These are phyloP conservation scores for Phalacrocorax pelagicus DNA, from an alignment of 2,113 vertebrate species.

Conservation along the genomic window DNA sequence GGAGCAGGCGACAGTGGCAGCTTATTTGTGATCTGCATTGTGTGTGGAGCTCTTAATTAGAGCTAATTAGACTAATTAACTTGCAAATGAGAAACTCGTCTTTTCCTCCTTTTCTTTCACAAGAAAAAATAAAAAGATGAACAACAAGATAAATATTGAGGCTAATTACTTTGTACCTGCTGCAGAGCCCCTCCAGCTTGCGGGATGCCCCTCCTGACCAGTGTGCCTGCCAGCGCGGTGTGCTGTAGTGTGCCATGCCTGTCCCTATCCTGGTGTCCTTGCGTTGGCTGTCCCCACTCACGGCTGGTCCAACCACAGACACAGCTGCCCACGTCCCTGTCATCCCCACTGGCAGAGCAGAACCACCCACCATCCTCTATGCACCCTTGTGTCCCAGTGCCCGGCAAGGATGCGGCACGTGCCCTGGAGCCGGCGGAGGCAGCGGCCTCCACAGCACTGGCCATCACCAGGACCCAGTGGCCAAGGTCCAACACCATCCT, in stretches of 20 bases:
- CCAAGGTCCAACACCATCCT: background rate
- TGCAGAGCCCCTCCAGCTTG: background rate
- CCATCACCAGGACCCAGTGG: background rate
- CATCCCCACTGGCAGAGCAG: rapidly evolving
- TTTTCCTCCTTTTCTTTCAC: constrained; percentile 29
- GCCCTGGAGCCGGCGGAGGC: rapidly evolving
- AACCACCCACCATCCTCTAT: rapidly evolving
- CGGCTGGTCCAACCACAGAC: background rate
- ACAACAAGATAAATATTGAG: constrained; percentile 73
- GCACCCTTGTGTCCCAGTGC: rapidly evolving
- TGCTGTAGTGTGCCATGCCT: background rate
- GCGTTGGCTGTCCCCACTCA: rapidly evolving
- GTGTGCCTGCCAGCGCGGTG: rapidly evolving
- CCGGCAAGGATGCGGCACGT: rapidly evolving
- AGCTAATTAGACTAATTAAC: constrained; percentile 88
- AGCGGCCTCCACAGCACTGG: rapidly evolving
- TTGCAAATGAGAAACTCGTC: constrained; percentile 81
- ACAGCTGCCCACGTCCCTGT: rapidly evolving
- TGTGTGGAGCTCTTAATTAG: constrained; percentile 84
- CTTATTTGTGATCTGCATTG: constrained; percentile 68
- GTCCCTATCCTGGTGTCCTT: background rate
- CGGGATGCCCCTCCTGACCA: background rate
- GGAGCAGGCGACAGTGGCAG: constrained; percentile 27
- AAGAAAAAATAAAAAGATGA: background rate
- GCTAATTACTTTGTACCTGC: constrained; percentile 56